Percentiles rank a stretch among this genome's conserved stretches.
phyloP scores from a whole-genome alignment of 2,113 vertebrate genomes.

The Aptenodytes forsteri region DNA sequence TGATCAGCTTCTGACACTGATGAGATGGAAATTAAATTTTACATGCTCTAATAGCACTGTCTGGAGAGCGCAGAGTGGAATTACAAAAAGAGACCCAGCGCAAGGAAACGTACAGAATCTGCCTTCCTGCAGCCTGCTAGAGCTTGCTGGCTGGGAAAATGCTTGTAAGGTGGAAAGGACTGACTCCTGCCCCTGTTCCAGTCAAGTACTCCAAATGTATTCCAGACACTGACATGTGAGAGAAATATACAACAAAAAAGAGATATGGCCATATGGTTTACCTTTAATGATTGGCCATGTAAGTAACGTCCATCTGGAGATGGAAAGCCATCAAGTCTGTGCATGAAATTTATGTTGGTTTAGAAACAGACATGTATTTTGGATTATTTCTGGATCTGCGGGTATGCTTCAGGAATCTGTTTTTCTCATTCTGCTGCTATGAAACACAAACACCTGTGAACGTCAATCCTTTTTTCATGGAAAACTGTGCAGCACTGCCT shows the following conservation, averaged over 20 bases:
- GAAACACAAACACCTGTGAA: neutral
- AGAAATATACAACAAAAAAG: neutral
- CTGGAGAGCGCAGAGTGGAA: neutral
- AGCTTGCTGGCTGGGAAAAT: neutral
- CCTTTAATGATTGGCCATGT: neutral
- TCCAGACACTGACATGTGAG: neutral
- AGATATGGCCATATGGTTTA: neutral
- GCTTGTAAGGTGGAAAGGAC: neutral
- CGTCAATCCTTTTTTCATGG: neutral
- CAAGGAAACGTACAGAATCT: neutral
- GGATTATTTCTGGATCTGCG: neutral
- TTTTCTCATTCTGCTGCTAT: neutral
- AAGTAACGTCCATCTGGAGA: constrained; percentile 2
- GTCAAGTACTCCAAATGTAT: neutral
- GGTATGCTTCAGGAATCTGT: neutral
- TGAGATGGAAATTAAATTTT: constrained; percentile 69
- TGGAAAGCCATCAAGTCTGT: neutral
- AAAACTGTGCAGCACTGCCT: neutral
- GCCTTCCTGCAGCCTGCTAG: neutral
- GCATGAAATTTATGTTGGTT: neutral
- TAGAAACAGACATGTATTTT: neutral
- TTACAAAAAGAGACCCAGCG: neutral
- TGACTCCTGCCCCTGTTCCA: neutral
- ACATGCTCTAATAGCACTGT: constrained; percentile 58
- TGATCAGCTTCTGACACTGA: constrained; percentile 68